Evolutionary conservation across 2,113 vertebrate species (phyloP).

Genomic region (Channa maculata): DNA sequence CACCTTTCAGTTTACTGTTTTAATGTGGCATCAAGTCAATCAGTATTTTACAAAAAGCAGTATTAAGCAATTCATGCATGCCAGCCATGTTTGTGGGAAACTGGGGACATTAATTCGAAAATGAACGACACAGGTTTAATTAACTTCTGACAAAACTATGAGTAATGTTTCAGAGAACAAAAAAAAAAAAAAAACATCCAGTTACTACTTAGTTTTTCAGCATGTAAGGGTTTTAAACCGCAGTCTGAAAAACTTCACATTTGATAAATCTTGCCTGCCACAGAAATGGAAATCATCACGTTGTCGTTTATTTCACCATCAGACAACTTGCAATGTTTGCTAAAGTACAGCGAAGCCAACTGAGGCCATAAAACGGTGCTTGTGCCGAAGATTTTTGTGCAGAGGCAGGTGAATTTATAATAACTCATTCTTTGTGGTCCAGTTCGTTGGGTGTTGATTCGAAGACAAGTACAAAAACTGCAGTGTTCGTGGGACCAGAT

Average conservation of each 20-base stretch:
- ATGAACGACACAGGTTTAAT: too few relatives aligned
- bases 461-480: slow-evolving; percentile 1
- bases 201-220: neutral
- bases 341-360: slow-evolving; percentile 11
- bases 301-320: neutral
- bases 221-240: neutral
- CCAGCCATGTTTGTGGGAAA: too few relatives aligned
- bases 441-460: neutral
- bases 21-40: too few relatives aligned
- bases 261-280: neutral
- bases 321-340: neutral
- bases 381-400: slow-evolving; percentile 23
- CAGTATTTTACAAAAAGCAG: too few relatives aligned
- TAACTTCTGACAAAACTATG: too few relatives aligned
- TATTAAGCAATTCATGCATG: too few relatives aligned
- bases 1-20: too few relatives aligned
- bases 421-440: slow-evolving; percentile 12
- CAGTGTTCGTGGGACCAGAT: neutral
- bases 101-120: too few relatives aligned
- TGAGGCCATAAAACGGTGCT: slow-evolving; percentile 25
- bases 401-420: slow-evolving; percentile 20
- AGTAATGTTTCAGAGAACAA: too few relatives aligned
- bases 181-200: neutral
- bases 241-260: neutral
- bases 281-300: slow-evolving; percentile 10